Conservation (phyloP, 2,888 invertebrate genomes). For the Stenodera caucasica region DNA sequence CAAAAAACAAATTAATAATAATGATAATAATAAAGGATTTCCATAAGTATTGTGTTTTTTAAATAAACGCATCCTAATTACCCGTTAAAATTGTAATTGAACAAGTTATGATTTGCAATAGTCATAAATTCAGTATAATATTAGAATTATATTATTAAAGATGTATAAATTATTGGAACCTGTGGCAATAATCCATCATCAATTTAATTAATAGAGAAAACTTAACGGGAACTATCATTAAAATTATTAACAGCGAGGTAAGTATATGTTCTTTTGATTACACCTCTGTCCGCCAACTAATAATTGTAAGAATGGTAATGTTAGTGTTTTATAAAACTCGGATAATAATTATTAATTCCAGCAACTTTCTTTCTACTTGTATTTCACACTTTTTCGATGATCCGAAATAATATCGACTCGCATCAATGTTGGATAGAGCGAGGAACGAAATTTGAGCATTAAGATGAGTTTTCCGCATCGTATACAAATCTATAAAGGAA, state of each 20-base stretch:
- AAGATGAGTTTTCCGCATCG: conserved; percentile 1
- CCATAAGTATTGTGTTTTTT: conserved; percentile 10
- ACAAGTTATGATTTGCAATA: background rate
- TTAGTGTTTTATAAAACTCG: conserved; percentile 12
- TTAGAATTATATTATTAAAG: conserved; percentile 21
- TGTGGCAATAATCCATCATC: conserved; percentile 26
- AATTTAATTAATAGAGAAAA: conserved; percentile 28
- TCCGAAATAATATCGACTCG: background rate
- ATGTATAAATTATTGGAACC: conserved; percentile 23
- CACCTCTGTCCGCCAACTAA: conserved; percentile 29
- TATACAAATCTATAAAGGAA: conserved; percentile 11
- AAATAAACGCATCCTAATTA: conserved; percentile 1
- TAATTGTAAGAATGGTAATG: conserved; percentile 24
- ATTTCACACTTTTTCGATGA: conserved; percentile 11
- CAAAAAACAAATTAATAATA: background rate
- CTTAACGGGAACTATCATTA: conserved; percentile 30
- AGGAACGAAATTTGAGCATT: background rate
- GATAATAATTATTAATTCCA: conserved; percentile 10
- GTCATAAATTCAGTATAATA: conserved; percentile 13
- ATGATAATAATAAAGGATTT: conserved; percentile 21
- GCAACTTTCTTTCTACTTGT: conserved; percentile 11
- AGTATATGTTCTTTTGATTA: conserved; percentile 28
- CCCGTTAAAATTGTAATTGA: background rate
- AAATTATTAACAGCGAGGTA: conserved; percentile 29
- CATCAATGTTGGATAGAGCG: background rate